Evolutionary conservation across 2,797 vertebrate species (phyloP), one percentile per base, ranked within the genome.

Genomic region (Acomys russatus): DNA sequence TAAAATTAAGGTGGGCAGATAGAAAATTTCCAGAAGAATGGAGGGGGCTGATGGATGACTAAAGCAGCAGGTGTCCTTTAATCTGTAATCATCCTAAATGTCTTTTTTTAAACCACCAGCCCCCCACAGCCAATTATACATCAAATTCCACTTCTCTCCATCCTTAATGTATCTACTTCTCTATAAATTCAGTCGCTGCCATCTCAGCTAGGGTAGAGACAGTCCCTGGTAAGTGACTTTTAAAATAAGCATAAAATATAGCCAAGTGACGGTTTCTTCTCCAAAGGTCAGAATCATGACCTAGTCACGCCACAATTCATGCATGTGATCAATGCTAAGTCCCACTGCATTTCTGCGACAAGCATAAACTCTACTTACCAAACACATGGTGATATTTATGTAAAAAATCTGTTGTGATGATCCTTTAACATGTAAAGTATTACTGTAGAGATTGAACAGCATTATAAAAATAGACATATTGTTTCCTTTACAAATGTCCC

Each of bases 391-490:
- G 77, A 78, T 20, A 38, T 15, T 73, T 17, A 23, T 18, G 28
- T 73, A 73, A 68, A 63, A 91, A 91, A 84, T n/a, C 1, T 63
- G 54, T 68, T 25, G 8, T 89, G 70, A 63, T 18, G 54, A 44
- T 89, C 20, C 20, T 97, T 96, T 94, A 88, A 88, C 20, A 88
- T n/a, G 9, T 20, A 92, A 88, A 88, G 5, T 76, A 63, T 84
- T 84, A 87, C 91, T 95, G 84, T 78, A 79, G 18, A 78, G 68
- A 79, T 35, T 74, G n/a, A 14, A 70, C 61, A 44, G n/a, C 3
- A 18, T 7, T 88, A 25, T 12, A 87, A 95, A 73, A 74, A 23
- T 66, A 49, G 12, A 10, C 35, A 28, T 78, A 44, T 8, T 56
- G 38, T 54, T 17, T 88, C 33, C 68, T 77, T 84, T 68, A 90